Conservation (phyloP, 2,888 invertebrate genomes). For the Plebejus anna region DNA sequence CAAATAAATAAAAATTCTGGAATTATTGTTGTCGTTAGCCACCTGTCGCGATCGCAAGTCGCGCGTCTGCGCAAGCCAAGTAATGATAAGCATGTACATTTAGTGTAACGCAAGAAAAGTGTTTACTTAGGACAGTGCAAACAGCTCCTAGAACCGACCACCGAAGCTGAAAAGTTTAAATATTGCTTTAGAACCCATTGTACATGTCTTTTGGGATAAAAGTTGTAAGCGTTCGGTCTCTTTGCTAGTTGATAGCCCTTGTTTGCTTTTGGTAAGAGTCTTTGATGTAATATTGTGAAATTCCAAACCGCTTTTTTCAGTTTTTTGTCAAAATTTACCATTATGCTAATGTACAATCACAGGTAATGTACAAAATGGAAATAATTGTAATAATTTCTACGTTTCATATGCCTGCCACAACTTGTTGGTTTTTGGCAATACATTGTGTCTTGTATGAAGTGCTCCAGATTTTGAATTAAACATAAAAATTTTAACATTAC, state of each 20-base stretch:
- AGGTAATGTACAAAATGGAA: not conserved
- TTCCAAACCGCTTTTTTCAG: not conserved
- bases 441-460: not conserved
- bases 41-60: not conserved
- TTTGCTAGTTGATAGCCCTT: not conserved
- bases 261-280: not conserved
- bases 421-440: not conserved
- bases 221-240: not conserved
- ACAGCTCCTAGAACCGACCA: slow-evolving; percentile 73
- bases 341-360: not conserved
- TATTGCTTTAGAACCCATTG: slow-evolving; percentile 29
- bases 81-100: slow-evolving; percentile 27
- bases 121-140: slow-evolving; percentile 72
- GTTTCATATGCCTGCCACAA: not conserved
- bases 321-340: not conserved
- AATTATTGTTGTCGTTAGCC: not conserved
- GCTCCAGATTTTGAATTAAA: not conserved
- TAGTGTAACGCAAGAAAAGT: slow-evolving; percentile 61
- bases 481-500: slow-evolving; percentile 41
- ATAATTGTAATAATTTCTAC: not conserved
- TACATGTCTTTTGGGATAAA: slow-evolving; percentile 17
- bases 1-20: not conserved
- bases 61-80: not conserved
- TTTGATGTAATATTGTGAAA: not conserved
- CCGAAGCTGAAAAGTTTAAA: slow-evolving; percentile 67